A percentile compares a stretch with the other conserved stretches of the same genome.
Conservation (phyloP, 2,888 invertebrate species). For the Flexamia atlantica region DNA sequence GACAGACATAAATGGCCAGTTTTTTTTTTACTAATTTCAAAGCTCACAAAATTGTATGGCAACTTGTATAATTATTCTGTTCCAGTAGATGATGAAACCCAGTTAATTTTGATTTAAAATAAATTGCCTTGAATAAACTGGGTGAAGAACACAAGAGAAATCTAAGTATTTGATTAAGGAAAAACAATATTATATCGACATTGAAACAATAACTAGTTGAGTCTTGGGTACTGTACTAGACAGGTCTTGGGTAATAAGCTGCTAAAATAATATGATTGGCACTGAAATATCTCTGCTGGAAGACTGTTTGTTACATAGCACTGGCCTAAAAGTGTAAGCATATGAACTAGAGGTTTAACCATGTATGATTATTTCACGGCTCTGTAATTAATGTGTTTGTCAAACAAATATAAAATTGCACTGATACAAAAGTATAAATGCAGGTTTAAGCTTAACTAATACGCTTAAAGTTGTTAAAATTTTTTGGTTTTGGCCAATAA, state of each 20-base stretch:
- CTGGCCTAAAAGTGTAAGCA: background rate
- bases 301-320: conserved; percentile 44
- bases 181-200: background rate
- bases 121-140: background rate
- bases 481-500: too few species aligned
- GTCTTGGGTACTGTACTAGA: background rate
- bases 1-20: too few species aligned
- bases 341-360: background rate
- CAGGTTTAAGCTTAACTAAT: too few species aligned
- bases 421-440: too few species aligned
- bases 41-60: too few species aligned
- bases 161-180: background rate
- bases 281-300: conserved; percentile 4
- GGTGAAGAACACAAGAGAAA: too few species aligned
- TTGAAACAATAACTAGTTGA: background rate
- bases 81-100: background rate
- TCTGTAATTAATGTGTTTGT: too few species aligned
- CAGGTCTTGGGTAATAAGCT: too few species aligned
- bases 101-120: background rate
- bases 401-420: too few species aligned
- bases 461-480: too few species aligned
- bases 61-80: too few species aligned
- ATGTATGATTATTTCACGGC: background rate
- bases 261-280: conserved; percentile 5
- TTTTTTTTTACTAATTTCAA: too few species aligned